Base-by-base conservation (phyloP, 2,888 invertebrate species). In the Caenorhabditis angaria region DNA sequence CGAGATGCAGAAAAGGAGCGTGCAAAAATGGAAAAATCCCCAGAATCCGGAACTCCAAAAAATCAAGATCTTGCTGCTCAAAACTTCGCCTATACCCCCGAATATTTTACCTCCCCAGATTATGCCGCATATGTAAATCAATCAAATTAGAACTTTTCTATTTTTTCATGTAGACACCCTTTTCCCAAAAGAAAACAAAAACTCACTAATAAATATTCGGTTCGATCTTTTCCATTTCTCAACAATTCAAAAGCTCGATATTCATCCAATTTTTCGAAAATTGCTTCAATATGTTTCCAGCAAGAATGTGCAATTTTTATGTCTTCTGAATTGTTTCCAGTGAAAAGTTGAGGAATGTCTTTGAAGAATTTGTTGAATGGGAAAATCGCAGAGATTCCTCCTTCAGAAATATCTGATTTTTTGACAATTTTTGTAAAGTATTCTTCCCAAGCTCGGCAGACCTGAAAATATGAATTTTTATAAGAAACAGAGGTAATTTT, bases 221-320 rank as follows among this genome's bases (percentile, higher is more conserved):
- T 95, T 57, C 99, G 91, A 88, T 99, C 99, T 57, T 95, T 90
- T 0, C 99, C 99, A 58, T 94, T 95, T 12, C 99, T 91, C 8
- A 99, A 90, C 77, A 99, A 90, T 89, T 99, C 99, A 89, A 99
- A 99, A 0, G 99, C 97, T 59, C 97, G 91, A 88, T 99, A 99
- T 88, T 99, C 97, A 87, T 99, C 97, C 12, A 99, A 89, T 88
- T 99, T 96, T 41, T 93, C 93, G 88, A 99, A 99, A 82, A 99
- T 95, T 85, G 94, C 93, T 82, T 94, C 93, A 70, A 99, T 94
- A 88, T 97, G 95, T 78, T 93, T 83, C 89, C 94, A 97, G 88
- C 97, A 99, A 62, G 96, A 94, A 83, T 93, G 91, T 0, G 97
- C 97, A 8, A 76, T 65, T 25, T 79, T 79, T 51, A 81, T 27